Percentiles rank a stretch among this genome's conserved stretches.
Conservation (phyloP, 2,113 vertebrate species). For the human (Homo sapiens) region DNA sequence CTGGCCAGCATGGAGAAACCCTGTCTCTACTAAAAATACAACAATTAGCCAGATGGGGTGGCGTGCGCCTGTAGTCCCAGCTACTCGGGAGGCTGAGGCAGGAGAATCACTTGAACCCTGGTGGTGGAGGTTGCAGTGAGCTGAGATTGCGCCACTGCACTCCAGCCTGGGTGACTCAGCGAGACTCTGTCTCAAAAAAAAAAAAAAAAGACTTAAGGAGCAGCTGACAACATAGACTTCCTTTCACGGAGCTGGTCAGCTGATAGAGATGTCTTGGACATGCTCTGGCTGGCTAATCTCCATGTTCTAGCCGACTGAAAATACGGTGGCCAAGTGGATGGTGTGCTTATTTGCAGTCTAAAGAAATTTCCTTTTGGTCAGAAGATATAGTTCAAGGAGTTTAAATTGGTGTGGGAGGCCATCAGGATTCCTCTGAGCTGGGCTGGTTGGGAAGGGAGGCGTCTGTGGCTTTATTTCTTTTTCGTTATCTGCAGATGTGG, state of each 20-base stretch:
- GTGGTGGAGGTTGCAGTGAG: no score
- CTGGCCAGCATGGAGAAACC: no score
- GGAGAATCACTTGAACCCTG: no score
- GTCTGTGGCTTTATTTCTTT: background rate
- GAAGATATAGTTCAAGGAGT: background rate
- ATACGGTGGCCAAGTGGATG: rapidly evolving
- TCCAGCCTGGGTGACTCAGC: no score
- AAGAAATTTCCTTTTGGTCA: background rate
- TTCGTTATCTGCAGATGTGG: conserved; percentile 87
- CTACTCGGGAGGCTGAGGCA: no score
- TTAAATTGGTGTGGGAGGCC: background rate
- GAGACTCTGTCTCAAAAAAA: no score
- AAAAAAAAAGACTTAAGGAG: background rate
- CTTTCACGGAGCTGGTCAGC: rapidly evolving
- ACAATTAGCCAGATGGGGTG: no score
- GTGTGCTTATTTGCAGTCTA: background rate
- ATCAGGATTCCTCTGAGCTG: background rate
- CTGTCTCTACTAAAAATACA: no score
- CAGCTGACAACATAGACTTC: rapidly evolving
- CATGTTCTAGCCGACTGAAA: rapidly evolving
- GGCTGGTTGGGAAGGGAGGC: rapidly evolving
- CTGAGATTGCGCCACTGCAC: no score
- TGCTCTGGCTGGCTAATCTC: background rate
- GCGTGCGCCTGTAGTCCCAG: no score
- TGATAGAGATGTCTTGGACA: background rate